Conservation (phyloP, 2,113 vertebrate genomes). For the Dicrurus megarhynchus region DNA sequence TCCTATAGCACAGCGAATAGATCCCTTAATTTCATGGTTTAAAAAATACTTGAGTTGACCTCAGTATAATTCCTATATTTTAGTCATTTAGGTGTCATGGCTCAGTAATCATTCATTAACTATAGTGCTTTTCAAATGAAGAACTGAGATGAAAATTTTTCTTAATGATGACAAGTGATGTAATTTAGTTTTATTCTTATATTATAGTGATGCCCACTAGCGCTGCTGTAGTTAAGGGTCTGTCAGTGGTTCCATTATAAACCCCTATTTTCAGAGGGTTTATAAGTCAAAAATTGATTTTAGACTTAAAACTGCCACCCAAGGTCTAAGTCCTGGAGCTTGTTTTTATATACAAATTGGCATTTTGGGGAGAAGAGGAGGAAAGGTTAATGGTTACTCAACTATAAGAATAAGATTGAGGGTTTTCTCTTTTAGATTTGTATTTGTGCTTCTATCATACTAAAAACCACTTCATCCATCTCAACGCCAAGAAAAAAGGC, state of each 20-base stretch:
- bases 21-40: constrained; percentile 77
- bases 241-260: constrained; percentile 56
- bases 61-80: constrained; percentile 78
- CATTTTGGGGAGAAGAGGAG: constrained; percentile 15
- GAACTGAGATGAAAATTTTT: constrained; percentile 76
- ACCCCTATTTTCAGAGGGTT: constrained; percentile 37
- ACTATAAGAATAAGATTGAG: constrained; percentile 12
- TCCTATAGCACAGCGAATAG: neutral
- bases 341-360: constrained; percentile 69
- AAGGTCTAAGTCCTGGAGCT: constrained; percentile 45
- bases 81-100: constrained; percentile 78
- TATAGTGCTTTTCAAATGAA: constrained; percentile 76
- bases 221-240: constrained; percentile 59
- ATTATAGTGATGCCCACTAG: constrained; percentile 64
- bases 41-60: constrained; percentile 78
- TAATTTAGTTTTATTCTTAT: constrained; percentile 76
- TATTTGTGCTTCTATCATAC: neutral
- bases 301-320: constrained; percentile 50
- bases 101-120: constrained; percentile 80
- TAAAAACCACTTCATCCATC: neutral
- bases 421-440: neutral
- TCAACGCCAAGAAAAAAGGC: neutral
- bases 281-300: constrained; percentile 67
- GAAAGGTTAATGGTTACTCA: constrained; percentile 49
- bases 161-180: constrained; percentile 80